A percentile compares a stretch with the other conserved stretches of the same genome.
Conservation (phyloP, 2,797 vertebrate genomes). For the Novumbra hubbsi region DNA sequence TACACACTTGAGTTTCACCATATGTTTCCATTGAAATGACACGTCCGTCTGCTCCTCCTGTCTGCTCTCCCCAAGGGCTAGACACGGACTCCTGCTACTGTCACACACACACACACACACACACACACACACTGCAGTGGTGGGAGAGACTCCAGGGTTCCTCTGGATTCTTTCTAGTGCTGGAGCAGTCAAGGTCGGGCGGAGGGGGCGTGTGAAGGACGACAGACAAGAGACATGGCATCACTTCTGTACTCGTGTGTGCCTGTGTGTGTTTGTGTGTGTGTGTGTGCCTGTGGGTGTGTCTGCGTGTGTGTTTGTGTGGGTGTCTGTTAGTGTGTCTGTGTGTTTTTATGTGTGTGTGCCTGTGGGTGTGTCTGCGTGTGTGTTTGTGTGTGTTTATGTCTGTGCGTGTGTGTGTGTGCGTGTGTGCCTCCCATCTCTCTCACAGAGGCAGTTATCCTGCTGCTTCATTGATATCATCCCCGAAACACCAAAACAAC, state of each 20-base stretch:
- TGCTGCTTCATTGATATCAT: not conserved
- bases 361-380: not conserved
- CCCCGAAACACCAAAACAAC: too few relatives aligned
- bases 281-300: not conserved
- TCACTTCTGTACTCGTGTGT: not conserved
- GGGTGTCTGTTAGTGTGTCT: not conserved
- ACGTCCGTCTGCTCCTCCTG: conserved; percentile 60
- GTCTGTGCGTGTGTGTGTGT: not conserved
- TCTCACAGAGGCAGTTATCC: not conserved
- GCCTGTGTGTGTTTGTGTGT: not conserved
- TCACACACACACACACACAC: conserved; percentile 47
- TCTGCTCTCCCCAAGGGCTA: conserved; percentile 59
- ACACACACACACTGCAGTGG: not conserved
- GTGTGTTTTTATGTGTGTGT: not conserved
- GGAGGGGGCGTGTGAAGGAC: not conserved
- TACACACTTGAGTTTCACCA: conserved; percentile 77
- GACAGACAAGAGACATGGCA: conserved; percentile 3
- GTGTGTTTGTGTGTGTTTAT: not conserved
- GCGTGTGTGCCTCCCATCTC: conserved; percentile 23
- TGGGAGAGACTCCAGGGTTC: conserved; percentile 7
- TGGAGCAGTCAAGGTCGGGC: conserved; percentile 4
- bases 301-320: not conserved
- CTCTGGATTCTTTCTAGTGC: not conserved
- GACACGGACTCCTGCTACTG: conserved; percentile 64
- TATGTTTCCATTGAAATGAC: conserved; percentile 72